Conservation (phyloP, 2,888 invertebrate genomes). For the Tachystola acroxantha region DNA sequence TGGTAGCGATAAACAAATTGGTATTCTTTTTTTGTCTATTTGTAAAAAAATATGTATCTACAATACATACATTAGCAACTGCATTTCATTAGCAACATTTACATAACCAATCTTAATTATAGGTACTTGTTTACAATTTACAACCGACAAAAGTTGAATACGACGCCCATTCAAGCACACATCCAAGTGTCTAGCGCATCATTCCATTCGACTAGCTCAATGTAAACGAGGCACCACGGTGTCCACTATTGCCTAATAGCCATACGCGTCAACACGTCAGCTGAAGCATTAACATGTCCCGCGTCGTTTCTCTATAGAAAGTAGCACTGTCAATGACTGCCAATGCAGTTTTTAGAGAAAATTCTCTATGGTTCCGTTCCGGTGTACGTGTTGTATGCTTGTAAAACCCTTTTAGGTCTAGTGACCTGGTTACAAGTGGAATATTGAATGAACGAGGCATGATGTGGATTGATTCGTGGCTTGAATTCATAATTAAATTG, state of each 20-base stretch:
- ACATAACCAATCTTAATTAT: no score
- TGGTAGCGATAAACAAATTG: no score
- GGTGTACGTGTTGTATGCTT: slow-evolving; percentile 37
- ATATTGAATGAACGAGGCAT: neutral
- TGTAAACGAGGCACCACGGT: slow-evolving; percentile 21
- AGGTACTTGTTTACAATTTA: no score
- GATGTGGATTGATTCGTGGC: neutral
- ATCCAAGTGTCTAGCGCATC: neutral
- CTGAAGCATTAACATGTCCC: slow-evolving; percentile 46
- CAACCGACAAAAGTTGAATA: no score
- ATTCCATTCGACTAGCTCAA: slow-evolving; percentile 13
- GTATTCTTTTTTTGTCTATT: no score
- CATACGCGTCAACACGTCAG: slow-evolving; percentile 32
- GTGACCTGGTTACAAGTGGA: slow-evolving; percentile 24
- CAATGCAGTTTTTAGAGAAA: slow-evolving; percentile 64
- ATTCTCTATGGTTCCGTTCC: slow-evolving; percentile 44
- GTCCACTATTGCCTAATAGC: slow-evolving; percentile 63
- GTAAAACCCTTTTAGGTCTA: slow-evolving; percentile 31
- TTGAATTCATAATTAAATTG: no score
- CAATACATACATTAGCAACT: no score
- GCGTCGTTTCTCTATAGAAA: slow-evolving; percentile 62
- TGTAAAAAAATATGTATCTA: no score
- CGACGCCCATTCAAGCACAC: neutral
- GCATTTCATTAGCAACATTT: no score
- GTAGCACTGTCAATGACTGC: slow-evolving; percentile 56